Evolutionary conservation across 2,797 vertebrate genomes (phyloP).

Genomic region (Syncerus caffer): DNA sequence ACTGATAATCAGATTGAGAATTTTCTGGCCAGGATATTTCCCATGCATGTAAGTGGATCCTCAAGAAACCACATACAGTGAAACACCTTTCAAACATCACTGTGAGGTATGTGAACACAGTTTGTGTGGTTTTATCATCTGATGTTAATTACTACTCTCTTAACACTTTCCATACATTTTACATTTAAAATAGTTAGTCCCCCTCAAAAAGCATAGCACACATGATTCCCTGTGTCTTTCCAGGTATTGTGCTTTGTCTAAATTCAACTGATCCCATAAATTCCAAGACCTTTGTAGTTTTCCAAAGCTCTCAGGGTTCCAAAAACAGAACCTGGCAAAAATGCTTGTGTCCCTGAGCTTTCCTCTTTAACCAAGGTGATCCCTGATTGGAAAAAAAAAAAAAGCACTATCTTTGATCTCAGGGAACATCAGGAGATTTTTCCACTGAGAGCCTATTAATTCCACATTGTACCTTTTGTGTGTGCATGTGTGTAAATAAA

Average conservation of each 20-base stretch:
- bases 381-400: conserved; percentile 39
- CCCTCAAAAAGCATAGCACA: not conserved
- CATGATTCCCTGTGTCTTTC: conserved; percentile 48
- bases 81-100: not conserved
- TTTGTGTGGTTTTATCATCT: conserved; percentile 15
- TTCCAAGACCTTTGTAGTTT: conserved; percentile 74
- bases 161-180: conserved; percentile 13
- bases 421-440: conserved; percentile 68
- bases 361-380: conserved; percentile 79
- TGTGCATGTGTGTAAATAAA: not conserved
- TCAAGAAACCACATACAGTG: not conserved
- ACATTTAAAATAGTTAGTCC: conserved; percentile 21
- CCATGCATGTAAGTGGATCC: not conserved
- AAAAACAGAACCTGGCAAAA: conserved; percentile 63
- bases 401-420: conserved; percentile 72
- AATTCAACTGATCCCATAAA: conserved; percentile 1
- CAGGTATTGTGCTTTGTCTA: not conserved
- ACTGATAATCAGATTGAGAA: conserved; percentile 4
- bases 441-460: conserved; percentile 72
- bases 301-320: conserved; percentile 71
- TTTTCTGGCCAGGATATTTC: not conserved
- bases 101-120: not conserved
- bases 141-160: not conserved
- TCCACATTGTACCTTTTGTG: conserved; percentile 62
- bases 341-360: conserved; percentile 71